These are phyloP conservation scores for Nilaparvata lugens DNA, from an alignment of 1,140 invertebrate species.

Conservation along the genomic window DNA sequence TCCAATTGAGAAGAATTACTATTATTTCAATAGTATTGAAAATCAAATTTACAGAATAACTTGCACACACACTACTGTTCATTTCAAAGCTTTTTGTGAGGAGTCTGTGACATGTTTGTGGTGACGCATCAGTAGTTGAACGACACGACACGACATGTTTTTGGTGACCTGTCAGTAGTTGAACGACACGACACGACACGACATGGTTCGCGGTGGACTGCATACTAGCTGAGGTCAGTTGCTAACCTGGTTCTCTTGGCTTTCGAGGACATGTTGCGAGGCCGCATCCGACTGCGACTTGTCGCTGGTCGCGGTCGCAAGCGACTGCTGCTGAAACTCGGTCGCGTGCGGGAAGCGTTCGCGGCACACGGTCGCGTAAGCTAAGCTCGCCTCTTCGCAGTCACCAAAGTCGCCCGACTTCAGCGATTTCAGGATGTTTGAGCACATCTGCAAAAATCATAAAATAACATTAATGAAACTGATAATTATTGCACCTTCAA, in stretches of 20 bases:
- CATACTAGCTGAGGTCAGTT: not conserved
- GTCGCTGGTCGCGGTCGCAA: not conserved
- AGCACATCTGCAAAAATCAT: constrained; percentile 55
- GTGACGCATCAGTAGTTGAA: too few species aligned
- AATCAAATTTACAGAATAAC: too few species aligned
- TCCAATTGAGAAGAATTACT: too few species aligned
- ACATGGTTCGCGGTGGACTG: too few species aligned
- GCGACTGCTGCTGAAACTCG: constrained; percentile 45
- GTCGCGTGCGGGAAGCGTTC: constrained; percentile 61
- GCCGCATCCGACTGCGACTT: not conserved
- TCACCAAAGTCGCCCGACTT: constrained; percentile 66
- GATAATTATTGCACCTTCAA: too few species aligned
- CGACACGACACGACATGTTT: too few species aligned
- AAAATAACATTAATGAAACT: constrained; percentile 13
- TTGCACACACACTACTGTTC: too few species aligned
- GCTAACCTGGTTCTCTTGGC: not conserved
- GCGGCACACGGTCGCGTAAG: constrained; percentile 61
- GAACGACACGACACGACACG: too few species aligned
- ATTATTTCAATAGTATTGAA: too few species aligned
- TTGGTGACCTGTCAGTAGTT: too few species aligned
- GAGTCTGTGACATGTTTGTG: too few species aligned
- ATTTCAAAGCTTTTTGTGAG: too few species aligned
- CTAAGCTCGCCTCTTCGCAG: constrained; percentile 49
- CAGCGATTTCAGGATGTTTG: constrained; percentile 63
- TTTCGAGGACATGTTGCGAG: not conserved